A percentile compares a stretch with the other conserved stretches of the same genome.
Conservation (phyloP, 1,140 invertebrate genomes). For the Camponotus pennsylvanicus region DNA sequence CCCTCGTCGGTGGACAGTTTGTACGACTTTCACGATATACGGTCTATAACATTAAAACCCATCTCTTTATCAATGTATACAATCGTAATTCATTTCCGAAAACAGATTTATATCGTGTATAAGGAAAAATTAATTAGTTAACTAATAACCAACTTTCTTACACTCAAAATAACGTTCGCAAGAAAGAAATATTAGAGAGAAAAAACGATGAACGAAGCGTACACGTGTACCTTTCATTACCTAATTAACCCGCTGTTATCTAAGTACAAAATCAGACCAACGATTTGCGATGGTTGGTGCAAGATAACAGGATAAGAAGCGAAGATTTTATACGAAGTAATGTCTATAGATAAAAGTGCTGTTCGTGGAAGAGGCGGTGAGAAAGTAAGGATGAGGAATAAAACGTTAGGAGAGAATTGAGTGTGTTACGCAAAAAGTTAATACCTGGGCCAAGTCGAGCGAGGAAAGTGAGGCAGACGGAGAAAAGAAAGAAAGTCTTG, state of each 20-base stretch:
- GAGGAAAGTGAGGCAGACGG: constrained; percentile 45
- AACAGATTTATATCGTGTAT: neutral
- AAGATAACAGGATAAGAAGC: constrained; percentile 40
- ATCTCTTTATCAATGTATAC: neutral
- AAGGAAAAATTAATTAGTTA: neutral
- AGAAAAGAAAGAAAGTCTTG: constrained; percentile 50
- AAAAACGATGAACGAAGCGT: neutral
- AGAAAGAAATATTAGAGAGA: neutral
- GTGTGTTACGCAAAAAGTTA: constrained; percentile 56
- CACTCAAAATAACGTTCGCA: neutral
- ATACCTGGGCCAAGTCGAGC: constrained; percentile 41
- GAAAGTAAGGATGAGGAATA: constrained; percentile 44
- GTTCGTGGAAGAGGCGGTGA: constrained; percentile 4
- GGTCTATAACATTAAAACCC: constrained; percentile 31
- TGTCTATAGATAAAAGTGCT: constrained; percentile 41
- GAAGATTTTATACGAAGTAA: constrained; percentile 36
- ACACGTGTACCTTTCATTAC: neutral
- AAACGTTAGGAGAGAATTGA: constrained; percentile 44
- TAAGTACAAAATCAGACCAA: constrained; percentile 47
- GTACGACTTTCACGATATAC: constrained; percentile 44
- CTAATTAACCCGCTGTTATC: constrained; percentile 11
- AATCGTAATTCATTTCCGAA: neutral
- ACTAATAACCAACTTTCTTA: neutral
- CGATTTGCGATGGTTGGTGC: constrained; percentile 33
- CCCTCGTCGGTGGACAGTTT: constrained; percentile 40